Evolutionary conservation across 1,140 invertebrate species (phyloP).

Genomic region (Achroia grisella): DNA sequence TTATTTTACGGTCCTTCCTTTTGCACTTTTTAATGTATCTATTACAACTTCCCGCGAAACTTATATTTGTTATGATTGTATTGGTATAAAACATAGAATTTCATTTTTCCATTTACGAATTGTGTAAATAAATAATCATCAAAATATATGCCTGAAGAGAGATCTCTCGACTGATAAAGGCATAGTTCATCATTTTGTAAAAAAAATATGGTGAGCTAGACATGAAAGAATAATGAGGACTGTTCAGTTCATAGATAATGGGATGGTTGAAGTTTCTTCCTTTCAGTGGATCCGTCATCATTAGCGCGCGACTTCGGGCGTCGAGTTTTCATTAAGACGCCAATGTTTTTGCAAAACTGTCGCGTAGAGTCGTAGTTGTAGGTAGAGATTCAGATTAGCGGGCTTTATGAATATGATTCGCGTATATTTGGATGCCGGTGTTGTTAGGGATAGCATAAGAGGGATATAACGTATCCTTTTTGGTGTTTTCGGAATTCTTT

Average conservation of each 20-base stretch:
- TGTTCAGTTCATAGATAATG: conserved; percentile 59
- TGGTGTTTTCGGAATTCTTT: too few species aligned
- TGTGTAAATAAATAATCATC: too few species aligned
- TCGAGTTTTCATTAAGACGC: conserved; percentile 57
- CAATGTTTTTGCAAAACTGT: conserved; percentile 49
- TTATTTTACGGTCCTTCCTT: too few species aligned
- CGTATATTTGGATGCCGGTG: neutral
- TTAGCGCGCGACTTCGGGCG: conserved; percentile 47
- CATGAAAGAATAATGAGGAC: conserved; percentile 33
- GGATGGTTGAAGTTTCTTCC: conserved; percentile 43
- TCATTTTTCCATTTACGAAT: too few species aligned
- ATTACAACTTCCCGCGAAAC: too few species aligned
- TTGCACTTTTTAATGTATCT: too few species aligned
- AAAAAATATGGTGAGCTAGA: conserved; percentile 28
- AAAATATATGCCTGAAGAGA: conserved; percentile 6
- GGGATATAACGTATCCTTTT: too few species aligned
- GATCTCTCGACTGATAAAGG: neutral
- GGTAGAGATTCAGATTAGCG: conserved; percentile 16
- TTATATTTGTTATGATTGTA: too few species aligned
- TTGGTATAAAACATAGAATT: too few species aligned
- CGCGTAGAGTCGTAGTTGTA: conserved; percentile 3
- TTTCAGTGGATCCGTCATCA: conserved; percentile 65
- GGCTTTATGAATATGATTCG: conserved; percentile 15
- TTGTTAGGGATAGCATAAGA: neutral
- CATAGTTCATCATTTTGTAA: conserved; percentile 18